Base-by-base conservation (phyloP, 2,888 invertebrate species). In the Melanchra persicariae region DNA sequence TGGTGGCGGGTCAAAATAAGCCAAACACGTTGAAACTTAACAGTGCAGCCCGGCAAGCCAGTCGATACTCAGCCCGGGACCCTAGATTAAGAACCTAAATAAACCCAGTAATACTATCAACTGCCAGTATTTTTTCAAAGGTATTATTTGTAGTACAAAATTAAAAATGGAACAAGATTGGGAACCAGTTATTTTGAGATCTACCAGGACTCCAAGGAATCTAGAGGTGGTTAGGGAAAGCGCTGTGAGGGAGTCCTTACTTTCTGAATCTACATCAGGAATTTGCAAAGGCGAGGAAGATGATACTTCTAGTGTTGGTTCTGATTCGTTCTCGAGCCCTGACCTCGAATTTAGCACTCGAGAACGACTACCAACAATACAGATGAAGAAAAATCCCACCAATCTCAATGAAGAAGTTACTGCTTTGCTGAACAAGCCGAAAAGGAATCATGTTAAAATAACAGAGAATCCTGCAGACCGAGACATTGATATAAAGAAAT, bases 71-170 rank as follows among this genome's bases (percentile, higher is more conserved):
- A 69, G 96, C 96, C 70, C 93, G 96, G 85, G 97, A 97, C 87
- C 97, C 97, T 45, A 92, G 96, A 86, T 96, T 96, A 96, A 97
- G 96, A 96, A 89, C 92, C 30, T 96, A 96, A 91, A 90, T 69
- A 24, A 89, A 79, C 90, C 87, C 87, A 63, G 67, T 34, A 17
- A 15, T 66, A 40, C 40, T 47, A 68, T n/a, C 58, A 87, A 89
- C 88, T 87, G 85, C 87, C 95, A 94, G 94, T 95, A 95, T 95
- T 95, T 91, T 75, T 79, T 78, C 47, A 78, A 84, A 86, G 88
- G 90, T 91, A 90, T 91, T 91, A 90, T 84, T 88, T 87, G 81
- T 87, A 89, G 86, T 86, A 87, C 73, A 87, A 87, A 86, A 78
- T 74, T 59, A 81, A 79, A 65, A 85, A 95, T 95, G 95, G 93